Evolutionary conservation across 2,113 vertebrate genomes (phyloP).

Genomic region (Muntiacus muntjak): DNA sequence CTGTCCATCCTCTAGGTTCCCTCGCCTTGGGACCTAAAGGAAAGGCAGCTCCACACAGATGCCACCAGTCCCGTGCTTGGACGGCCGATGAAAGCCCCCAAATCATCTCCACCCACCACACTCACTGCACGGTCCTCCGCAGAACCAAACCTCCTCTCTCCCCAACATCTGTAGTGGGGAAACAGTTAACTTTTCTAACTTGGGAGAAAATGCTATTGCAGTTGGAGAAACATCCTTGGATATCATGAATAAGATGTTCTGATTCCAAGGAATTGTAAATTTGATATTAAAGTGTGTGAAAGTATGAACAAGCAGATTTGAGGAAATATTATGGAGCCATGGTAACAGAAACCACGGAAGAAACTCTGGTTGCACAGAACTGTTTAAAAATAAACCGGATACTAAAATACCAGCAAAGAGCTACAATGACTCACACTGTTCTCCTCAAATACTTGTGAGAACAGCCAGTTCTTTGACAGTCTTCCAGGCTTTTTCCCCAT

Average conservation of each 20-base stretch:
- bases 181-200: not conserved
- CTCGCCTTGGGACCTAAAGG: not conserved
- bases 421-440: constrained; percentile 77
- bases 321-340: constrained; percentile 82
- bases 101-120: not conserved
- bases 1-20: no score
- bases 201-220: not conserved
- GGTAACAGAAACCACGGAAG: constrained; percentile 78
- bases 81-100: rapidly evolving
- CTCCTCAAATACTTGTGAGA: constrained; percentile 56
- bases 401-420: constrained; percentile 75
- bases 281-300: constrained; percentile 72
- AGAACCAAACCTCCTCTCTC: not conserved
- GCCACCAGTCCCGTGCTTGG: not conserved
- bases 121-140: rapidly evolving
- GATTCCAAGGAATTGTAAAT: constrained; percentile 48
- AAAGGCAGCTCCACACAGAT: not conserved
- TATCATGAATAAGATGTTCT: not conserved
- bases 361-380: constrained; percentile 69
- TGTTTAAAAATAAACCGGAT: constrained; percentile 82
- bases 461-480: constrained; percentile 69
- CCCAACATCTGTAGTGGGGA: not conserved
- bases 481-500: constrained; percentile 59
- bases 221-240: constrained; percentile 12
- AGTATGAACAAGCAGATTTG: constrained; percentile 78